A percentile compares a stretch with the other conserved stretches of the same genome.
Conservation (phyloP, 2,113 vertebrate species). For the Dicerorhinus sumatrensis region DNA sequence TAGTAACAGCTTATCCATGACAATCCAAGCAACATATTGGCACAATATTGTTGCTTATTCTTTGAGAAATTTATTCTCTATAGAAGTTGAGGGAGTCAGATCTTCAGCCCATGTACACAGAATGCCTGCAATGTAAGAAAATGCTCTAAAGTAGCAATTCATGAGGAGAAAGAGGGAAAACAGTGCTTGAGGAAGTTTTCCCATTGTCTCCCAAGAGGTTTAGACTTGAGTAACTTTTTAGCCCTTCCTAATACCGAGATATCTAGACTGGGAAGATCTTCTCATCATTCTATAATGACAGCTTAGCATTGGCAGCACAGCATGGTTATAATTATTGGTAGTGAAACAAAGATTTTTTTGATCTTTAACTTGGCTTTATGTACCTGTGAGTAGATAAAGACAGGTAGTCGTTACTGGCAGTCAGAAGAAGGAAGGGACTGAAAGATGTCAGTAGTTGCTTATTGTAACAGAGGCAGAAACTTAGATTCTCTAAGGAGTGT, state of each 20-base stretch:
- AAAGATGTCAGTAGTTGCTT: not conserved
- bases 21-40: not conserved
- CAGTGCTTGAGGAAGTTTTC: rapidly evolving
- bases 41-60: not conserved
- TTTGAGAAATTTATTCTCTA: not conserved
- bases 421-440: not conserved
- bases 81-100: not conserved
- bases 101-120: not conserved
- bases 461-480: not conserved
- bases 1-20: not conserved
- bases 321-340: not conserved
- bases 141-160: not conserved
- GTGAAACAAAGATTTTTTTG: not conserved
- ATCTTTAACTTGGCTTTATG: not conserved
- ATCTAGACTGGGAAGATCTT: not conserved
- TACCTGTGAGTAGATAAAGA: not conserved
- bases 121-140: not conserved
- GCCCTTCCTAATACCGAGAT: not conserved
- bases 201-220: not conserved
- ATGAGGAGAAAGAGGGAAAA: not conserved
- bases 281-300: not conserved
- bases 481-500: not conserved
- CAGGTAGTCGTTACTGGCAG: not conserved
- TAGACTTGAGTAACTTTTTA: not conserved
- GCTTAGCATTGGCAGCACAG: not conserved